phyloP scores from a whole-genome alignment of 2,888 invertebrate species.

The Rhopalosiphum nymphaeae region DNA sequence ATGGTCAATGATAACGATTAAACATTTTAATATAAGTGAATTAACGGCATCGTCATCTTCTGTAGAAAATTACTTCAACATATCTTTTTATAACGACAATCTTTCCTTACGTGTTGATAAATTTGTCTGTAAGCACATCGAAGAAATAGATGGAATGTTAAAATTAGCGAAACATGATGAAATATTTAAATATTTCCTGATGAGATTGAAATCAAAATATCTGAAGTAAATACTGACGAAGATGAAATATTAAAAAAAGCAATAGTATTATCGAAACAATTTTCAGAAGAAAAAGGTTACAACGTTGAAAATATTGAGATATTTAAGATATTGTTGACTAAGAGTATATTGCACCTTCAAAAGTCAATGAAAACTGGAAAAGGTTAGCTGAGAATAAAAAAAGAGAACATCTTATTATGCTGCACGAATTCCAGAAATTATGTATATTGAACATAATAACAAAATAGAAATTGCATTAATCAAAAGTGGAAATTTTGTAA shows the following conservation, averaged over 20 bases:
- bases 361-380: not conserved
- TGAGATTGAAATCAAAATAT: not conserved
- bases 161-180: not conserved
- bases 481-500: not conserved
- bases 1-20: not conserved
- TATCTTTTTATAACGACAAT: not conserved
- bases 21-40: not conserved
- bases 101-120: constrained; percentile 1
- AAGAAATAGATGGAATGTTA: not conserved
- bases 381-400: not conserved
- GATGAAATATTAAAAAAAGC: not conserved
- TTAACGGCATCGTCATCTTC: not conserved
- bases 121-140: constrained; percentile 67
- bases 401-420: constrained; percentile 7
- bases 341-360: not conserved
- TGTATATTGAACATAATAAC: not conserved
- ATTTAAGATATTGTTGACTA: too few relatives aligned
- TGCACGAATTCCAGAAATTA: not conserved
- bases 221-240: not conserved
- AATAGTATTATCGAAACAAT: not conserved
- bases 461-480: constrained; percentile 5
- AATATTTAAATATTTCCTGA: not conserved
- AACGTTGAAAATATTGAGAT: not conserved
- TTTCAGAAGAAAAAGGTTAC: not conserved
- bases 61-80: constrained; percentile 13